These are phyloP conservation scores for Metellina segmentata DNA, from an alignment of 2,888 invertebrate species.

Conservation along the genomic window DNA sequence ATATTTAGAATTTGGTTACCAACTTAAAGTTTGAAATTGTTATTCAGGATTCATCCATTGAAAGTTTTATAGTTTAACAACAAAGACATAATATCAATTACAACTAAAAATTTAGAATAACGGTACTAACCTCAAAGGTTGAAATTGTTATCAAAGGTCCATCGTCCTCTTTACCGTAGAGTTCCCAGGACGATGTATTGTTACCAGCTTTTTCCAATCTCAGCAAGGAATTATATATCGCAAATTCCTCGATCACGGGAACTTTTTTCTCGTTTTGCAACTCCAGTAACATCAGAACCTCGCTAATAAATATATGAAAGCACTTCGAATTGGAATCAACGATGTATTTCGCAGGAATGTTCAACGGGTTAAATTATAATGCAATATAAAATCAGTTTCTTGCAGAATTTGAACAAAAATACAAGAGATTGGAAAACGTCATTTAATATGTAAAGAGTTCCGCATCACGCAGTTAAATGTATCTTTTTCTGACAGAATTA, in stretches of 20 bases:
- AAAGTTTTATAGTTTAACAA: neutral
- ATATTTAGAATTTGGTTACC: no score
- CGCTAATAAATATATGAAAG: slow-evolving; percentile 6
- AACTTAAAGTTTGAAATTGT: no score
- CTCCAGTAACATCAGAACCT: slow-evolving; percentile 46
- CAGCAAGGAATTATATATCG: slow-evolving; percentile 60
- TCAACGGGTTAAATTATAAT: no score
- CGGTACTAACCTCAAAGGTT: slow-evolving; percentile 43
- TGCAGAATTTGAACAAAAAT: no score
- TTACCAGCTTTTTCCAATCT: slow-evolving; percentile 48
- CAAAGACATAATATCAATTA: neutral
- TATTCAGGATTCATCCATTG: neutral
- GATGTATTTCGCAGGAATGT: no score
- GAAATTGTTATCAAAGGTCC: slow-evolving; percentile 49
- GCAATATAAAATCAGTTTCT: no score
- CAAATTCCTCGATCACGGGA: slow-evolving; percentile 30
- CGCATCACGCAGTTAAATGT: no score
- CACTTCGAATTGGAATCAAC: no score
- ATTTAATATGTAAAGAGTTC: no score
- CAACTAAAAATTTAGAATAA: neutral
- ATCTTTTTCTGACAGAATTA: no score
- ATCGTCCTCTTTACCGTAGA: slow-evolving; percentile 46
- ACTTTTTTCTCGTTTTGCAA: slow-evolving; percentile 51
- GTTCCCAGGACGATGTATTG: slow-evolving; percentile 58
- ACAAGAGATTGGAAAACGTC: no score